Evolutionary conservation across 2,797 vertebrate species (phyloP).

Genomic region (Lutjanus argentimaculatus): DNA sequence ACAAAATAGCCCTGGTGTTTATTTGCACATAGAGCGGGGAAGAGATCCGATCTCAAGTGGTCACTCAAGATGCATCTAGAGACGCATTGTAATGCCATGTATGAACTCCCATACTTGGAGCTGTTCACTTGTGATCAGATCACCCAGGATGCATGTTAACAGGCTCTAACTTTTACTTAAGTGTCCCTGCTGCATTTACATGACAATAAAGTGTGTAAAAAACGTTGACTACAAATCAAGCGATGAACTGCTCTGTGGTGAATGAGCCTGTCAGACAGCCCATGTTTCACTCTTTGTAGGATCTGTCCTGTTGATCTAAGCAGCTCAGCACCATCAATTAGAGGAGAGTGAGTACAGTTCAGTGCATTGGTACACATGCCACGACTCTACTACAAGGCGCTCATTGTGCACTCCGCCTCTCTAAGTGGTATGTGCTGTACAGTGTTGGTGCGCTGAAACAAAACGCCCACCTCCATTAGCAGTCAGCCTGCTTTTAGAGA

Average conservation of each 20-base stretch:
- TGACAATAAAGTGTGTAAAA: constrained; percentile 52
- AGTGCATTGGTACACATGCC: constrained; percentile 79
- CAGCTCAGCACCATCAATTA: constrained; percentile 81
- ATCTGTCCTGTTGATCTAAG: constrained; percentile 74
- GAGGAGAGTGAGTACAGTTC: constrained; percentile 78
- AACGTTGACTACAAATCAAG: constrained; percentile 45
- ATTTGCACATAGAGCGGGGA: too few species aligned
- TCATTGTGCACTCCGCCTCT: constrained; percentile 82
- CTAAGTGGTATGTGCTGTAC: constrained; percentile 80
- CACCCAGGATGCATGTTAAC: too few species aligned
- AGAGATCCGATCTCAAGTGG: too few species aligned
- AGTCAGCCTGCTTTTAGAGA: constrained; percentile 72
- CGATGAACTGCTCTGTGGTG: constrained; percentile 13
- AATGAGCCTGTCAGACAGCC: constrained; percentile 58
- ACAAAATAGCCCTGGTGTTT: too few species aligned
- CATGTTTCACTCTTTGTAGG: constrained; percentile 71
- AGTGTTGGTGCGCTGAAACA: constrained; percentile 77
- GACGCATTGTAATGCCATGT: too few species aligned
- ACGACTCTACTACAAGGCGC: constrained; percentile 78
- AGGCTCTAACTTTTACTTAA: constrained; percentile 16
- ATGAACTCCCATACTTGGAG: too few species aligned
- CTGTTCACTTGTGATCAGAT: too few species aligned
- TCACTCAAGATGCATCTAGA: too few species aligned
- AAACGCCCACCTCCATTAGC: constrained; percentile 82
- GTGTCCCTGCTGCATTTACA: constrained; percentile 51